Conservation (phyloP, 1,140 invertebrate species). For the Leguminivora glycinivorella region DNA sequence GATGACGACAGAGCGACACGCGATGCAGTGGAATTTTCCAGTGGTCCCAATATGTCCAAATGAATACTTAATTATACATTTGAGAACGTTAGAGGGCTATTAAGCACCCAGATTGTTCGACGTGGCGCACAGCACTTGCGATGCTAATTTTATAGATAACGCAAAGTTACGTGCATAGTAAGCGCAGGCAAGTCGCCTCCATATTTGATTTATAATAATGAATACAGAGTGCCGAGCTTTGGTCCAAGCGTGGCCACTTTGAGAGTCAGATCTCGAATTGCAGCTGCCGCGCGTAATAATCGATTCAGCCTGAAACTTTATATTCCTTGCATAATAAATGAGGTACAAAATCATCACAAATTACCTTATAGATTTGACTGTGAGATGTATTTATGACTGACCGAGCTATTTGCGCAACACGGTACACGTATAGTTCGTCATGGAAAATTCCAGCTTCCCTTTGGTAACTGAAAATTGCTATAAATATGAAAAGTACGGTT, state of each 20-base stretch:
- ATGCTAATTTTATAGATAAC: conserved; percentile 64
- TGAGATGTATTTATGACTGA: conserved; percentile 74
- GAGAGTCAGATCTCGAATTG: conserved; percentile 69
- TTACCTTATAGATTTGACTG: conserved; percentile 77
- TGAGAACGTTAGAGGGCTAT: conserved; percentile 7
- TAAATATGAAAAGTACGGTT: conserved; percentile 13
- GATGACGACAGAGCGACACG: conserved; percentile 1
- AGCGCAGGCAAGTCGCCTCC: conserved; percentile 41
- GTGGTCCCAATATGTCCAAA: conserved; percentile 23
- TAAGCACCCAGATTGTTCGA: conserved; percentile 23
- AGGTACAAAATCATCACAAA: conserved; percentile 77
- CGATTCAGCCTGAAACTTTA: conserved; percentile 70
- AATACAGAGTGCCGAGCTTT: conserved; percentile 46
- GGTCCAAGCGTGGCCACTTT: conserved; percentile 53
- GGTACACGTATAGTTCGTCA: background rate
- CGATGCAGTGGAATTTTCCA: conserved; percentile 22
- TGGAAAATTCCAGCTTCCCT: conserved; percentile 16
- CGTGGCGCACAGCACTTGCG: conserved; percentile 39
- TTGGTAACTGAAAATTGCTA: conserved; percentile 12
- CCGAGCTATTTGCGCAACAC: conserved; percentile 29
- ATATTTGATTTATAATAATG: conserved; percentile 60
- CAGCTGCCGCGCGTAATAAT: conserved; percentile 60
- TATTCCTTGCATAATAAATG: conserved; percentile 79
- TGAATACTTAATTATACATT: conserved; percentile 24
- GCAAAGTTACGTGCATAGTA: conserved; percentile 63